phyloP scores from a whole-genome alignment of 2,888 invertebrate genomes.

The Melanostoma scalare region DNA sequence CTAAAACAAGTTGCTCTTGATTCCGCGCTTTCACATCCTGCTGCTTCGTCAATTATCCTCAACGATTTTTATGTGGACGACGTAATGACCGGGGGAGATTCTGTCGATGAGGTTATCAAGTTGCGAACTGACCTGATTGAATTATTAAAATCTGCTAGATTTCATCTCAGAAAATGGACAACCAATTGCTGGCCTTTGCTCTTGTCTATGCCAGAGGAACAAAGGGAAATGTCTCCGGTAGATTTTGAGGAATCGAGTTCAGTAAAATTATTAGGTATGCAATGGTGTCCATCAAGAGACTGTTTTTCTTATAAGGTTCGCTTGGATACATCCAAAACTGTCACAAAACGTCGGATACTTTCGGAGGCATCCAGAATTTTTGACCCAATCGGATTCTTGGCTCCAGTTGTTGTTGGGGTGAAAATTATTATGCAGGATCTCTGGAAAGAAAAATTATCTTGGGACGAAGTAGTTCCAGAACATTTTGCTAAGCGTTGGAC shows the following conservation, averaged over 20 bases:
- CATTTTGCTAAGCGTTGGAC: conserved; percentile 5
- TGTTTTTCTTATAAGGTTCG: not conserved
- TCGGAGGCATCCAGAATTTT: conserved; percentile 20
- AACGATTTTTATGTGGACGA: conserved; percentile 16
- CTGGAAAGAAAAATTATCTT: conserved; percentile 20
- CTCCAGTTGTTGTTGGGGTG: conserved; percentile 7
- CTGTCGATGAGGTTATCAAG: not conserved
- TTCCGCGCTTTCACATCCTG: not conserved
- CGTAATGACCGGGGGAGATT: conserved; percentile 1
- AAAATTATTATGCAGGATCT: conserved; percentile 36
- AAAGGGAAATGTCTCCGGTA: no score
- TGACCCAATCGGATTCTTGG: conserved; percentile 16
- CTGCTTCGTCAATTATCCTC: not conserved
- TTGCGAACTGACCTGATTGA: no score
- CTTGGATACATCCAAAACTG: no score
- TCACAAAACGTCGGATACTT: no score
- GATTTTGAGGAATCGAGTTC: no score
- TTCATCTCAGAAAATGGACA: no score
- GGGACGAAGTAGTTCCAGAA: conserved; percentile 21
- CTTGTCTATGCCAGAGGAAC: no score
- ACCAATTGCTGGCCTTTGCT: no score
- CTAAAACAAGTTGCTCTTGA: conserved; percentile 8
- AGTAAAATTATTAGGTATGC: no score
- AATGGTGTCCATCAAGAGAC: no score
- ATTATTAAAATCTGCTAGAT: no score